Evolutionary conservation across 2,113 vertebrate genomes (phyloP).

Genomic region (Laterallus jamaicensis): DNA sequence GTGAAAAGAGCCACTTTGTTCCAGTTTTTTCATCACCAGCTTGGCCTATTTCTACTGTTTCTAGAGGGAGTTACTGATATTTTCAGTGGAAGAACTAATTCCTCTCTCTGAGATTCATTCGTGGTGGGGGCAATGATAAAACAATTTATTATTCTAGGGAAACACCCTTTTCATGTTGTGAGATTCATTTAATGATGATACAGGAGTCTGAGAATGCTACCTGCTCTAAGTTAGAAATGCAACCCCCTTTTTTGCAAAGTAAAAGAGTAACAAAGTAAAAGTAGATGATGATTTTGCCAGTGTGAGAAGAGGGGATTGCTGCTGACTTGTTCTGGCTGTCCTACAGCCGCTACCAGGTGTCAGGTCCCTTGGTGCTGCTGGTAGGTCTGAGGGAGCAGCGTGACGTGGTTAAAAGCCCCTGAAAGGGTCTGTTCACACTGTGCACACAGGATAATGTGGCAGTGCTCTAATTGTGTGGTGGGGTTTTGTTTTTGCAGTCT

Average conservation of each 20-base stretch:
- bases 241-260: background rate
- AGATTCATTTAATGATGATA: background rate
- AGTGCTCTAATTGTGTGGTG: background rate
- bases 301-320: background rate
- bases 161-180: background rate
- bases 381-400: fast-evolving
- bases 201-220: background rate
- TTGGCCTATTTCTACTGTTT: constrained; percentile 13
- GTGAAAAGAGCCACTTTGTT: background rate
- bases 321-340: background rate
- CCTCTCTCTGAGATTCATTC: background rate
- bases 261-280: background rate
- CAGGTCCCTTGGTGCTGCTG: background rate
- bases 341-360: background rate
- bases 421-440: background rate
- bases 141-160: background rate
- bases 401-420: background rate
- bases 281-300: background rate
- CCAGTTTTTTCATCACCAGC: background rate
- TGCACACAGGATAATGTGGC: fast-evolving
- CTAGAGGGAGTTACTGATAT: background rate
- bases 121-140: background rate
- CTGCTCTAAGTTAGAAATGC: background rate
- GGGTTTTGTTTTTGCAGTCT: constrained; percentile 76
- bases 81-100: constrained; percentile 7